Conservation (phyloP, 1,140 invertebrate genomes). For the Atta colombica region DNA sequence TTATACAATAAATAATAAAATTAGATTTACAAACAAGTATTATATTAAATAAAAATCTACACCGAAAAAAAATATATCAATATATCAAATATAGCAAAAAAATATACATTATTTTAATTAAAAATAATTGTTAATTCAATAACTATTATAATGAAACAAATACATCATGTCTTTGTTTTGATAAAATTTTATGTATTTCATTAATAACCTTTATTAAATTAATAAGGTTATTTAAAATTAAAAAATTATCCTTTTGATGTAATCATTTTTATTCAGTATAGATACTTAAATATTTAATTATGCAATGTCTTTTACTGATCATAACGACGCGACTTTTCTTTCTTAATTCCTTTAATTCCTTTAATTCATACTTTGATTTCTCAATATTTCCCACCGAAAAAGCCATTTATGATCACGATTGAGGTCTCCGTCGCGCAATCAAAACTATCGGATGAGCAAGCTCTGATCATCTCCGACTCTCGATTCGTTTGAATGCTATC, state of each 20-base stretch:
- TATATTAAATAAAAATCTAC: neutral
- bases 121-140: no score
- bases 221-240: no score
- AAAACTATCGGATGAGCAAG: conserved; percentile 47
- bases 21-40: neutral
- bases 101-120: no score
- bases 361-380: neutral
- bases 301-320: neutral
- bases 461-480: conserved; percentile 17
- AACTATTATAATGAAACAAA: no score
- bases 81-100: no score
- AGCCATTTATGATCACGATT: neutral
- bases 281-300: no score
- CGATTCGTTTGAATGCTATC: conserved; percentile 47
- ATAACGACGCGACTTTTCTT: neutral
- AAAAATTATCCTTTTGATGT: no score
- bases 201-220: no score
- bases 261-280: no score
- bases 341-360: neutral
- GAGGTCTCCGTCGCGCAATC: conserved; percentile 23
- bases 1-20: neutral
- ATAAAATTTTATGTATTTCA: no score
- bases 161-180: no score
- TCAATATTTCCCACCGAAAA: neutral
- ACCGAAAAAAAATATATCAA: no score